These are phyloP conservation scores for Chrysolina haemoptera DNA, from an alignment of 2,888 invertebrate genomes.

Conservation along the genomic window DNA sequence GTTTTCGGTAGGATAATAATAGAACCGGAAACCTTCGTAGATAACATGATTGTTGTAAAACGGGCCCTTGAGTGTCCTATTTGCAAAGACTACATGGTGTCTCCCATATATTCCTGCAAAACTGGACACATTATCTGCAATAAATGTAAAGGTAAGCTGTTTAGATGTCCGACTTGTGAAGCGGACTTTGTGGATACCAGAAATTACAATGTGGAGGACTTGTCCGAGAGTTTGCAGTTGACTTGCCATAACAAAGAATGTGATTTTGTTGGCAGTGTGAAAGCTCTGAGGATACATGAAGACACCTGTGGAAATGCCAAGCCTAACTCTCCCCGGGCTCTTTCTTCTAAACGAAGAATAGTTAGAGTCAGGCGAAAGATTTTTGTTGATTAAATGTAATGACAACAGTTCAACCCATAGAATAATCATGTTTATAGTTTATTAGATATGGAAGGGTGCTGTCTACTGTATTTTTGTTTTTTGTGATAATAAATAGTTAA, in stretches of 20 bases:
- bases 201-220: background rate
- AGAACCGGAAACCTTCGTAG: background rate
- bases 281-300: background rate
- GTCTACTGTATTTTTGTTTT: background rate
- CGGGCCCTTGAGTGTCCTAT: conserved; percentile 1
- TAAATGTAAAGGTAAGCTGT: background rate
- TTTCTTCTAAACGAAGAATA: conserved; percentile 3
- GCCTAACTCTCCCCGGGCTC: background rate
- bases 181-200: background rate
- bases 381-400: background rate
- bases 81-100: conserved; percentile 2
- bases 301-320: background rate
- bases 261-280: conserved; percentile 7
- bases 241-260: conserved; percentile 5
- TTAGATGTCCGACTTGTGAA: conserved; percentile 1
- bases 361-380: conserved; percentile 2
- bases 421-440: background rate
- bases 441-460: background rate
- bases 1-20: conserved; percentile 9
- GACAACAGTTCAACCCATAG: too few species aligned
- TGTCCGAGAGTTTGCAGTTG: background rate
- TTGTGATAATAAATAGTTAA: conserved; percentile 4
- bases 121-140: background rate
- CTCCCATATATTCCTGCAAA: background rate
- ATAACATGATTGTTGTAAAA: background rate